These are phyloP conservation scores for Anolis sagrei DNA, from an alignment of 2,113 vertebrate genomes.

Conservation along the genomic window DNA sequence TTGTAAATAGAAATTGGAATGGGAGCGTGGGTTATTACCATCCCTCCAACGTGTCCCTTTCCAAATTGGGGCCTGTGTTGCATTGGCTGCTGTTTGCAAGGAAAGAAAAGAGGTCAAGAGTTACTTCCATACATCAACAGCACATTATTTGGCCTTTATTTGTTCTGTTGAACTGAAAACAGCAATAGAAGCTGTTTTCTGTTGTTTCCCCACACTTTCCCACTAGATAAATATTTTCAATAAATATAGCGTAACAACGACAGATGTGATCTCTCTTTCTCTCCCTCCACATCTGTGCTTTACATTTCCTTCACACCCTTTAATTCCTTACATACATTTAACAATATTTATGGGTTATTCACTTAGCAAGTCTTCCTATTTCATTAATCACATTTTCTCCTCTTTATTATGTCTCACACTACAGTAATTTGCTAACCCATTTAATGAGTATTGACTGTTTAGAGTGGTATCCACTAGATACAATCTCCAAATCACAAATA, in stretches of 20 bases:
- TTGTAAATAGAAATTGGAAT: background rate
- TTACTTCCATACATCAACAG: background rate
- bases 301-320: background rate
- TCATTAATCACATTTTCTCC: background rate
- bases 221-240: background rate
- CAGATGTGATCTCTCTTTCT: too few relatives aligned
- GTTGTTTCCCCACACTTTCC: background rate
- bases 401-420: background rate
- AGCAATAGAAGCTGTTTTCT: background rate
- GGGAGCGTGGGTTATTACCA: background rate
- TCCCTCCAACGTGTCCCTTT: background rate
- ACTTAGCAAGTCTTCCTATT: background rate
- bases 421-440: background rate
- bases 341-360: background rate
- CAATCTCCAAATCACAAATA: conserved; percentile 15
- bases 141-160: background rate
- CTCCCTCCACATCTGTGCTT: too few relatives aligned
- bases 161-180: background rate
- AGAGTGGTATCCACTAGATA: conserved; percentile 17
- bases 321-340: background rate
- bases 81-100: background rate
- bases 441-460: conserved; percentile 1
- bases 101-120: background rate
- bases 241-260: too few relatives aligned
- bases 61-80: background rate